Percentiles rank a stretch among this genome's conserved stretches.
Evolutionary conservation across 2,113 vertebrate genomes (phyloP).

Genomic region (Eudyptes chrysolophus): DNA sequence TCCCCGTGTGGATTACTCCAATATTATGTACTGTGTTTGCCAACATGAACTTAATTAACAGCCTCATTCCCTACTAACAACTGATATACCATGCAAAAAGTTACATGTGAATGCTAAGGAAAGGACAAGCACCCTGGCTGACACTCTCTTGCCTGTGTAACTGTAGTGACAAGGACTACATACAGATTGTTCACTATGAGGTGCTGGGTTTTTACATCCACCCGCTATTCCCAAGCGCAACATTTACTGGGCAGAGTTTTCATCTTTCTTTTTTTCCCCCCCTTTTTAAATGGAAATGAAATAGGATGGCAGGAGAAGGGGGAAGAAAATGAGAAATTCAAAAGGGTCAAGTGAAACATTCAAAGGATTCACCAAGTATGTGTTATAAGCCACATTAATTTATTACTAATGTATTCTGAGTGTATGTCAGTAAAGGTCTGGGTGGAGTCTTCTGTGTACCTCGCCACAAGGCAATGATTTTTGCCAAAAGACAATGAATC

Average conservation of each 20-base stretch:
- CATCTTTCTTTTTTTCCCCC: too few relatives aligned
- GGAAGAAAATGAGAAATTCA: not conserved
- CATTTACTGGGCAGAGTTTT: not conserved
- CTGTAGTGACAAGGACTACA: not conserved
- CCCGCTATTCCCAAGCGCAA: not conserved
- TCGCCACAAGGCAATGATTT: not conserved
- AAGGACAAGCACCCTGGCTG: not conserved
- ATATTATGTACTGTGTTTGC: not conserved
- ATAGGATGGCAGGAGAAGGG: not conserved
- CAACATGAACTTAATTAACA: not conserved
- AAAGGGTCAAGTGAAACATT: not conserved
- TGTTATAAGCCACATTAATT: not conserved
- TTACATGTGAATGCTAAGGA: not conserved
- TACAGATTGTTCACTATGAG: rapidly evolving
- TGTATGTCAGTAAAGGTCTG: not conserved
- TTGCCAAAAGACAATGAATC: not conserved
- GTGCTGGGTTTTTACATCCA: not conserved
- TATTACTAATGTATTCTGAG: not conserved
- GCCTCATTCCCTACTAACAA: not conserved
- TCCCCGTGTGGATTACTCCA: not conserved
- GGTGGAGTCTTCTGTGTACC: not conserved
- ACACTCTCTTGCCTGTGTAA: not conserved
- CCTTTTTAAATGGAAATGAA: not conserved
- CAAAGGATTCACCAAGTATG: not conserved
- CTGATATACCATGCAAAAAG: not conserved